Base-by-base conservation (phyloP, 2,797 vertebrate species). In the Lateolabrax maculatus region DNA sequence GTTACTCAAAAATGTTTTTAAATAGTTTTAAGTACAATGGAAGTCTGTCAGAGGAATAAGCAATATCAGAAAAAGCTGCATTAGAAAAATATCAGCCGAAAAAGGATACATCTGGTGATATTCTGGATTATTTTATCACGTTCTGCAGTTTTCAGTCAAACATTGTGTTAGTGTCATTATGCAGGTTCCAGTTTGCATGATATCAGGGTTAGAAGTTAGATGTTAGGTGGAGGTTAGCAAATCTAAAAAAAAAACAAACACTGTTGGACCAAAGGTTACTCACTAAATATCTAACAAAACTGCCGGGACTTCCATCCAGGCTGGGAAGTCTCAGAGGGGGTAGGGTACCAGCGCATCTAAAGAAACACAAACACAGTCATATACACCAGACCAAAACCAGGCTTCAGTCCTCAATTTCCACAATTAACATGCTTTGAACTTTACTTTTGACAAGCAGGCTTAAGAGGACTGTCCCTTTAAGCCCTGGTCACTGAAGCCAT, bases 221-320 rank as follows among this genome's bases (percentile, higher is more conserved):
- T 41, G 58, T 27, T 76, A 23, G 60, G 48, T 77, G 71, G 31
- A 0, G 9, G 43, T 58, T 77, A 21, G 18, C 21, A 84, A 64
- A 74, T 70, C 58, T 19, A 58, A 75, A 57, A 58, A 44, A 48
- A 39, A 34, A 18, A 18, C 43, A 78, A 48, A 75, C 46, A 81
- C 74, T 55, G 55, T 84, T 78, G 56, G 77, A 90, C 71, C 68
- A 90, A 90, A 90, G 62, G 75, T 92, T 95, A 98, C 97, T 97
- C 95, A 98, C 97, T 93, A 95, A 94, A 72, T 58, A 92, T 95
- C 92, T 97, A 99, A 96, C 98, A 99, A 95, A 99, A 98, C 93
- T 99, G 98, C 88, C 98, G 97, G 78, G 98, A 98, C 86, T 99
- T 99, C 98, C 98, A 99, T 96, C 97, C 98, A 94, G 98, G 97